Conservation (phyloP, 92 coral and sea anemone genomes). For the Blastomussa wellsi region DNA sequence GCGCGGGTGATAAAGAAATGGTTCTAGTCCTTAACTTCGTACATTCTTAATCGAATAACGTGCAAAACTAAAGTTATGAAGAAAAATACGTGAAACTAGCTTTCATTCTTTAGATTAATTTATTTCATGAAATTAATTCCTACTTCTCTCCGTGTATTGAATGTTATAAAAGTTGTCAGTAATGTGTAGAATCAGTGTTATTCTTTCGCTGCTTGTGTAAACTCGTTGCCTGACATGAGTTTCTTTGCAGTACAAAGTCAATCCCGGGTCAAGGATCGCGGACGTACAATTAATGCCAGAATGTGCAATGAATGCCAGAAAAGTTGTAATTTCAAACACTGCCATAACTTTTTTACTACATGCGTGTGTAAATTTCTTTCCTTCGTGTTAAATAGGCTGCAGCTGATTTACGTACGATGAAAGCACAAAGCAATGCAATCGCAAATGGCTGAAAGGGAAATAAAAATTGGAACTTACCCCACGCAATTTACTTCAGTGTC, state of each 20-base stretch:
- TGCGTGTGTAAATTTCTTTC: conserved; percentile 3
- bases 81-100: too few relatives aligned
- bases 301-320: neutral
- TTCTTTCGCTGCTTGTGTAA: neutral
- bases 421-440: neutral
- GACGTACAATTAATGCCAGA: neutral
- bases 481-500: neutral
- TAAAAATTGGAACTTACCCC: neutral
- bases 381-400: neutral
- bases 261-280: neutral
- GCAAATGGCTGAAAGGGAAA: too few relatives aligned
- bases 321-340: neutral
- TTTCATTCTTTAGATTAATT: neutral
- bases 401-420: neutral
- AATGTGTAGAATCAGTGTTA: neutral
- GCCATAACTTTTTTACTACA: neutral
- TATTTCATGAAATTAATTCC: too few relatives aligned
- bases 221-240: too few relatives aligned
- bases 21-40: neutral
- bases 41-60: neutral
- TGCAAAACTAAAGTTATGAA: too few relatives aligned
- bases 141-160: neutral
- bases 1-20: too few relatives aligned
- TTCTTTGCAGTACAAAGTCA: too few relatives aligned
- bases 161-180: neutral